Base-by-base conservation (phyloP, 1,140 invertebrate species). In the Propsilocerus akamusi region DNA sequence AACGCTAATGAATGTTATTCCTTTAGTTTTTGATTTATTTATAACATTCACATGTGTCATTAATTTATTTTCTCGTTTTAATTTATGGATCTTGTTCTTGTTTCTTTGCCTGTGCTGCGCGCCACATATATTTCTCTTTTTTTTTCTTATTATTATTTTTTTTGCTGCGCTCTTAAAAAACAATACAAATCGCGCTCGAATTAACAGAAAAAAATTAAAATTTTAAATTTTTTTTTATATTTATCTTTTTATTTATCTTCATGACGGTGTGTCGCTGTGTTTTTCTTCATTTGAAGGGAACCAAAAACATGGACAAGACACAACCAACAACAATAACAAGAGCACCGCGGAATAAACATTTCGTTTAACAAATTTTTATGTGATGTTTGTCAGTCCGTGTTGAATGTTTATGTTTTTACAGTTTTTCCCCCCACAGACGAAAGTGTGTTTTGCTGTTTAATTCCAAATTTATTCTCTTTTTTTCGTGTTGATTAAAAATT, bases 171-270 rank as follows among this genome's bases (percentile, higher is more conserved):
- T 11, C 10, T 30, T n/a, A n/a, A 30, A 30, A 30, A 30, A 41
- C 34, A 41, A 41, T 41, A 8, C 22, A 41, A 41, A 41, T 41
- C 34, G 34, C 34, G 22, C 34, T n/a, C 12, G 11, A 41, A 41
- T 41, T 41, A 41, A 41, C 34, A 41, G 34, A n/a, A 41, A 41
- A 41, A 41, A 20, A 41, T 41, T 41, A 41, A 41, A 41, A 41
- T 41, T 41, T 41, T 41, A 41, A 41, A 41, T 47, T 51, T 24
- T 47, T 25, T 34, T 22, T 47, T 20, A 47, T 51, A 32, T 32
- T 28, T 22, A 20, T 47, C 25, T 46, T n/a, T 25, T 46, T 11
- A 25, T 50, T 50, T 25, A 25, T 17, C 20, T 11, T 30, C n/a
- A 2, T 30, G 10, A 41, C 14, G 22, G 5, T 41, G 8, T 41